These are phyloP conservation scores for Zelleria hepariella DNA, from an alignment of 2,888 invertebrate species.

Conservation along the genomic window DNA sequence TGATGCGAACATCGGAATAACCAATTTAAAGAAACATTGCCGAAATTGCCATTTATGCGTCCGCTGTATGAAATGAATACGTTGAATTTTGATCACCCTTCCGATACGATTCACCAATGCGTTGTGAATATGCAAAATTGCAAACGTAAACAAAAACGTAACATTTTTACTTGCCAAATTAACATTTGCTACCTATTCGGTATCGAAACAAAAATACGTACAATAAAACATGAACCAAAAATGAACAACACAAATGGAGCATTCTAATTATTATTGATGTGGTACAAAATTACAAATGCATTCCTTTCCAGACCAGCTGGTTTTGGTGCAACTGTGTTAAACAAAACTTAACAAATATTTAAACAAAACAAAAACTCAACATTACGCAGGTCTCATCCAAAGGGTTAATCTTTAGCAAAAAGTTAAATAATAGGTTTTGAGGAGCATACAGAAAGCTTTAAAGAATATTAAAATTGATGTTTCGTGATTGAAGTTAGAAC, in stretches of 20 bases:
- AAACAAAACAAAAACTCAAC: slow-evolving; percentile 33
- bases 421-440: too few relatives aligned
- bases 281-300: background rate
- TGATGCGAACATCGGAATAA: background rate
- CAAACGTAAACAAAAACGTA: background rate
- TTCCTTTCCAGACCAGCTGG: background rate
- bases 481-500: too few relatives aligned
- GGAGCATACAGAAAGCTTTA: too few relatives aligned
- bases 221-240: background rate
- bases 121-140: background rate
- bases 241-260: background rate
- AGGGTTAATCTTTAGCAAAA: background rate
- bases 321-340: background rate
- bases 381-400: background rate
- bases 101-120: background rate
- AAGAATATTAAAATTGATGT: too few relatives aligned
- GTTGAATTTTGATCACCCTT: background rate
- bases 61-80: background rate
- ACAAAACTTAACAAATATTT: background rate
- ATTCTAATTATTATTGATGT: background rate
- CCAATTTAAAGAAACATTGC: background rate
- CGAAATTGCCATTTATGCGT: background rate
- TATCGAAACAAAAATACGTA: background rate
- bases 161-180: background rate
- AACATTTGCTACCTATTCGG: background rate